Conservation (phyloP, 1,140 invertebrate genomes). For the Drosophila dunni region DNA sequence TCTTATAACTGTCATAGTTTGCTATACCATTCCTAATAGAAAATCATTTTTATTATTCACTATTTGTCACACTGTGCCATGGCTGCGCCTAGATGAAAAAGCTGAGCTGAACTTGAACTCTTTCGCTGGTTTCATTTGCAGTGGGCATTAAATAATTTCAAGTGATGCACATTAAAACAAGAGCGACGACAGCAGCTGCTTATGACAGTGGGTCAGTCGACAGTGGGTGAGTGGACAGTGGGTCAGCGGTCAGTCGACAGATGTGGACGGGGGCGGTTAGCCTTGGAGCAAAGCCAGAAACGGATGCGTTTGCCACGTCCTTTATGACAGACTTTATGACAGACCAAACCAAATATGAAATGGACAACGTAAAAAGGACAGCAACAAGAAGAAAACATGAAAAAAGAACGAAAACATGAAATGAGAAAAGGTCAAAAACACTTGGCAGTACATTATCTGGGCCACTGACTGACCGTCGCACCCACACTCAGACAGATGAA, state of each 20-base stretch:
- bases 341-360: constrained; percentile 69
- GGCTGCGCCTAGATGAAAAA: background rate
- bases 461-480: constrained; percentile 63
- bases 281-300: constrained; percentile 60
- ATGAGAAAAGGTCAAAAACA: constrained; percentile 75
- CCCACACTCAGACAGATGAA: constrained; percentile 17
- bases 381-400: constrained; percentile 3
- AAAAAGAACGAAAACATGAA: constrained; percentile 10
- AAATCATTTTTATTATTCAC: no score
- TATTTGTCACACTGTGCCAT: background rate
- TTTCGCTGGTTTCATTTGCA: constrained; percentile 64
- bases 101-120: constrained; percentile 64
- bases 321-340: constrained; percentile 43
- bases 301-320: constrained; percentile 50
- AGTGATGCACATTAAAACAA: constrained; percentile 37
- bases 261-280: background rate
- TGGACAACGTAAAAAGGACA: constrained; percentile 39
- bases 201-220: constrained; percentile 28
- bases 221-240: constrained; percentile 4
- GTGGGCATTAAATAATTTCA: constrained; percentile 65
- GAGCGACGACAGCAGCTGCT: constrained; percentile 43
- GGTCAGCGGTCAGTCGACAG: background rate
- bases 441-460: constrained; percentile 82
- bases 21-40: no score
- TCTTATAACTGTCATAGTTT: no score